Evolutionary conservation across 2,888 invertebrate species (phyloP), one percentile per base, ranked within the genome.

Genomic region (Caenorhabditis plicata): DNA sequence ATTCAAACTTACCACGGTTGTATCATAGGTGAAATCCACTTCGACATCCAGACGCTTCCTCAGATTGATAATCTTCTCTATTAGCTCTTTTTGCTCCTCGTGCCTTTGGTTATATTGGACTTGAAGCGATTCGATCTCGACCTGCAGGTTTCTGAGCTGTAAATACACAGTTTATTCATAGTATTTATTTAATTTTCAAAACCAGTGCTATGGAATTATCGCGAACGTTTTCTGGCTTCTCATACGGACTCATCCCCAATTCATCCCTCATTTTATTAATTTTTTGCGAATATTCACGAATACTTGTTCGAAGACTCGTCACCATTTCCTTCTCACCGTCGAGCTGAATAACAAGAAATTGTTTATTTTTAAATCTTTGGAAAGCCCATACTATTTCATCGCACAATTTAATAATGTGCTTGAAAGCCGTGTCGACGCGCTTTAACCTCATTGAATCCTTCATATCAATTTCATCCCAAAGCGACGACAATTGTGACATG

Each of bases 381-480:
- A n/a, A n/a, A n/a, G 17, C 7, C 31, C 33, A 41, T n/a, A 56
- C 56, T 53, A 58, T 58, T 15, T 58, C 58, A 45, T 58, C 58
- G 15, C 58, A 58, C 7, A 58, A 38, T 19, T 22, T 26, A 22
- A 36, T 35, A 17, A 58, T 58, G 17, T 58, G 52, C 7, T 43
- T 49, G 40, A 58, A 58, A 4, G 58, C 58, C 15, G 38, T 58
- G 31, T 58, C 58, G 9, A 58, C 52, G 22, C 58, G 39, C 8
- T 58, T 58, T 15, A 52, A 22, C 4, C 58, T 26, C 58, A 58
- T 58, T 22, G 40, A 35, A 1, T 58, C 58, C 1, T 40, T 20
- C 58, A 58, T 58, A 27, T 49, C 47, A 25, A 58, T 48, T 22
- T 52, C 49, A 23, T 58, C 53, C 58, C 58, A 58, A 3, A 58